Base-by-base conservation (phyloP, 2,113 vertebrate species). In the Lepidothrix coronata region DNA sequence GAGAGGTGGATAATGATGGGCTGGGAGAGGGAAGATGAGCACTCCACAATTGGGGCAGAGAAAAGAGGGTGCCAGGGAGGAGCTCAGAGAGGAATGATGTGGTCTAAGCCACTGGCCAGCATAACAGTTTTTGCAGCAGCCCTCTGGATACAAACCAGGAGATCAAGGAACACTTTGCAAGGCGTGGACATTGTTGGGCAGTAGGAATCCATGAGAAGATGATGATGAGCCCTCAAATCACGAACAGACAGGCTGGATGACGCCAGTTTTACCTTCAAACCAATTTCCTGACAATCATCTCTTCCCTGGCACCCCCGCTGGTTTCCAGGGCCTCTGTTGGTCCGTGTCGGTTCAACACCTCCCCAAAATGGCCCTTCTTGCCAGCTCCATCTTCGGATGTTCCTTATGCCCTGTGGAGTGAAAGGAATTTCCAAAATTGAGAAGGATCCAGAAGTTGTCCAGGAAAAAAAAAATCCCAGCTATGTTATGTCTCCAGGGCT, bases 211-310 rank as follows among this genome's bases (percentile, higher is more conserved):
- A 8, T 5, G 55, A 63, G 66, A 65, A 67, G 67, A 67, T 43
- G 63, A 89, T 89, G 75, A 90, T 52, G 92, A 95, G 51, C 89
- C 88, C 92, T 94, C 92, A 93, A 58, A 85, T 84, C 33, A 62
- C 21, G 2, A 71, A 18, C 67, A 93, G 92, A 74, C 95, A 93
- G 91, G 88, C 79, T 88, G 92, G 79, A 70, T 1, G 94, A 84
- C 79, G 83, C 95, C 94, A 93, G 75, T n/a, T 77, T 90, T 63
- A 94, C 93, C 95, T 91, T 87, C 85, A 83, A 74, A 91, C 89
- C 63, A 72, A 48, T 85, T 78, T 85, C 75, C 59, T 48, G 72
- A 62, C 67, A 73, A 80, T 30, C 51, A 70, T 59, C 78, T 83
- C 62, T 72, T n/a, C 75, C 59, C 82, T 55, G 67, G 75, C 78